phyloP scores from a whole-genome alignment of 2,113 vertebrate species.

The Choloepus hoffmanni region DNA sequence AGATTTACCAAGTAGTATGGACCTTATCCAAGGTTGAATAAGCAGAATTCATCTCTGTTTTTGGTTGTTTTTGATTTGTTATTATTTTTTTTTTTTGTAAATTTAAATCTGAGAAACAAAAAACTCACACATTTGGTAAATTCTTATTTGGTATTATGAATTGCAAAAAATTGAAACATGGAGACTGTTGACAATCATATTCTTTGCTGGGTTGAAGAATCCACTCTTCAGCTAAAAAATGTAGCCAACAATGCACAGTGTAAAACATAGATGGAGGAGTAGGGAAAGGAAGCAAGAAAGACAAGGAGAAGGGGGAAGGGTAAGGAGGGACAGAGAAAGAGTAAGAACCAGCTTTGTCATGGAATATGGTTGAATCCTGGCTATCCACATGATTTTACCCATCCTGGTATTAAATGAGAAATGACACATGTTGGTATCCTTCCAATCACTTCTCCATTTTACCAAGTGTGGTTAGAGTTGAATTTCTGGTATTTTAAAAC shows the following conservation, averaged over 20 bases:
- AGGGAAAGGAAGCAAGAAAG: background rate
- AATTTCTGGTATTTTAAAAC: conserved; percentile 14
- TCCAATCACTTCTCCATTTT: background rate
- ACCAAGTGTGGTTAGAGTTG: background rate
- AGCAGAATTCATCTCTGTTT: background rate
- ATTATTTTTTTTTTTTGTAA: background rate
- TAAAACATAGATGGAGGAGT: background rate
- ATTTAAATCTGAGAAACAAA: background rate
- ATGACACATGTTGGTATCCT: background rate
- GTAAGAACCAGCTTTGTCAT: background rate
- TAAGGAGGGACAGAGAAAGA: too few relatives aligned
- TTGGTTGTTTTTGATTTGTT: background rate
- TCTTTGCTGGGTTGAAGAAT: background rate
- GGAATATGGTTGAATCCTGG: background rate
- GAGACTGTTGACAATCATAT: background rate
- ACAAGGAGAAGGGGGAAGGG: background rate
- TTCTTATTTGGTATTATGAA: background rate
- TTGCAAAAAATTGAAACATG: conserved; percentile 21
- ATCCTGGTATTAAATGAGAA: background rate
- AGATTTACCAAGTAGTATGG: background rate
- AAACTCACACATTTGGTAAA: background rate
- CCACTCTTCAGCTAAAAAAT: background rate
- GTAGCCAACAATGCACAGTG: background rate
- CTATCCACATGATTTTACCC: background rate
- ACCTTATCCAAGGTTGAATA: background rate